Conservation (phyloP, 30 jellyfish, hydroid and myxozoan genomes). For the Cassiopea andromeda region DNA sequence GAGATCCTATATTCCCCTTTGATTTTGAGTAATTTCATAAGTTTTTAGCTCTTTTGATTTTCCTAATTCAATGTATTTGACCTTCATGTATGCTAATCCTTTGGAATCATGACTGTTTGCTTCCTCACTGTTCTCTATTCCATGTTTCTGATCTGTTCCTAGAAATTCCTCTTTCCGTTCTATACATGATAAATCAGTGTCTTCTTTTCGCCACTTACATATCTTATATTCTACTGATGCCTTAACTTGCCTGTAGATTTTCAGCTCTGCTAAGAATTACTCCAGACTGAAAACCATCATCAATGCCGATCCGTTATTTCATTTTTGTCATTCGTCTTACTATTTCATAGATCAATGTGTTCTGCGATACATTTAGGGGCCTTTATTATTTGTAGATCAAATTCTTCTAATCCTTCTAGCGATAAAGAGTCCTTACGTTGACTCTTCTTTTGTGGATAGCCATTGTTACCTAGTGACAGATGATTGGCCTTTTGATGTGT, state of each 20-base stretch:
- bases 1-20: too few relatives aligned
- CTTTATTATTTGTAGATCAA: not conserved
- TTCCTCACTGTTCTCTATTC: not conserved
- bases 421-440: not conserved
- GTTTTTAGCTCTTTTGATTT: too few relatives aligned
- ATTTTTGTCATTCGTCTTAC: not conserved
- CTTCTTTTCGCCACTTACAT: not conserved
- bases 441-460: not conserved
- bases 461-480: not conserved
- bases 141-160: not conserved
- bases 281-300: not conserved
- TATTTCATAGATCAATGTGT: not conserved
- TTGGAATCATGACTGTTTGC: not conserved
- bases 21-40: too few relatives aligned
- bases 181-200: not conserved
- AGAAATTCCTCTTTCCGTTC: not conserved
- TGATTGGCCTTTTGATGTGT: too few relatives aligned
- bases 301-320: not conserved
- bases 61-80: too few relatives aligned
- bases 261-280: not conserved
- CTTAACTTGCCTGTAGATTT: not conserved
- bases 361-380: not conserved
- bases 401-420: not conserved
- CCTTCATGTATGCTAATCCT: too few relatives aligned
- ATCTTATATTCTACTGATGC: not conserved